A percentile compares a stretch with the other conserved stretches of the same genome.
Conservation (phyloP, 2,888 invertebrate species). For the Chirona hameri region DNA sequence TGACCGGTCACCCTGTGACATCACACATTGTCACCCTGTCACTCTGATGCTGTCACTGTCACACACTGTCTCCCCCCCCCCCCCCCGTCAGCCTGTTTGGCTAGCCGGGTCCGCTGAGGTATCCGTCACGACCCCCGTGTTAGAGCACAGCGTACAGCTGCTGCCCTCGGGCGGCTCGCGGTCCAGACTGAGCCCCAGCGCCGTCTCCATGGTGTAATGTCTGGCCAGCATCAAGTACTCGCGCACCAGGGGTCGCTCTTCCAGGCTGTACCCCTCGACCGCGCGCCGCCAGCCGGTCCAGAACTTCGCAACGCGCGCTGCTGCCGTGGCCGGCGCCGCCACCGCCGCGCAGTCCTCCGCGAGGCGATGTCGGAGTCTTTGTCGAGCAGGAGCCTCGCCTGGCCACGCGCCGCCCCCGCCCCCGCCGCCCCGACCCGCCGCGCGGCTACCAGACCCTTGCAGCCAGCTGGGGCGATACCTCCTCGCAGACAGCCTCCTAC, state of each 20-base stretch:
- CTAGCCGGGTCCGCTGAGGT: not conserved
- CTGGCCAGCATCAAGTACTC: conserved; percentile 12
- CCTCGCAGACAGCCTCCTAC: not conserved
- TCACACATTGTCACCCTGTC: not conserved
- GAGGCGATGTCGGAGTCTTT: not conserved
- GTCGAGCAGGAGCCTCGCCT: not conserved
- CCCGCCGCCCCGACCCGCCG: not conserved
- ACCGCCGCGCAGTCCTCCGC: not conserved
- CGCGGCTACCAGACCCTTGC: not conserved
- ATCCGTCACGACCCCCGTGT: not conserved
- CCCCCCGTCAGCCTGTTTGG: not conserved
- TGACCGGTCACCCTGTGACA: no score
- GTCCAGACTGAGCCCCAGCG: conserved; percentile 13
- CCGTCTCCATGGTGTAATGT: conserved; percentile 24
- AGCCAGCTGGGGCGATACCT: not conserved
- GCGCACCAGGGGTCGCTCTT: conserved; percentile 7
- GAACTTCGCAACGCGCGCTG: not conserved
- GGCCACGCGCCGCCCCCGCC: not conserved
- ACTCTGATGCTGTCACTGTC: not conserved
- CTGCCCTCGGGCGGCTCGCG: conserved; percentile 5
- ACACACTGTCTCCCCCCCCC: not conserved
- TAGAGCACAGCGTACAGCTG: conserved; percentile 12
- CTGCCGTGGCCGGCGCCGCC: not conserved
- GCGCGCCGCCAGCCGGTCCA: not conserved
- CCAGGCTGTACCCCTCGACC: not conserved